Evolutionary conservation across 2,797 vertebrate species (phyloP).

Genomic region (Prunella strophiata): DNA sequence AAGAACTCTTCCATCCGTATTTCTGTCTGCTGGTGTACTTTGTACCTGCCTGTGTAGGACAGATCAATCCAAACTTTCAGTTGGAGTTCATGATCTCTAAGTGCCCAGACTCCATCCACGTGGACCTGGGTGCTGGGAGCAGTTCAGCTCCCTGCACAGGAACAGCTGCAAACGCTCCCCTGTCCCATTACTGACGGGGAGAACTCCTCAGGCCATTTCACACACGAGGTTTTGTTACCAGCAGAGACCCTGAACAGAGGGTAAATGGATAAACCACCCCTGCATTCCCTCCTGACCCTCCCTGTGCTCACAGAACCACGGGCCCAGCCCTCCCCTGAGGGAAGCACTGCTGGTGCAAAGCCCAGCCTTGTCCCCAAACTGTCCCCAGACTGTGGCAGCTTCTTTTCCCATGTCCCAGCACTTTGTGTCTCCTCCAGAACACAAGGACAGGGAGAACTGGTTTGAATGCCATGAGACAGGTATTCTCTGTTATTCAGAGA

Average conservation of each 20-base stretch:
- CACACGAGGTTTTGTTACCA: background rate
- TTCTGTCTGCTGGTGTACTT: background rate
- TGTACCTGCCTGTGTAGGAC: background rate
- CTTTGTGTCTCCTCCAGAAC: background rate
- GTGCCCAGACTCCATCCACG: background rate
- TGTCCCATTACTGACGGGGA: rapidly evolving
- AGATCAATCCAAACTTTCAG: background rate
- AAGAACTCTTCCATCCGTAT: background rate
- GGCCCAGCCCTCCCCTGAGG: background rate
- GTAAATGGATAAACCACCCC: background rate
- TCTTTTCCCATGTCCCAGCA: background rate
- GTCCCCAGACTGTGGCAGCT: background rate
- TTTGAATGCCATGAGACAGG: background rate
- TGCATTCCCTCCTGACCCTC: background rate
- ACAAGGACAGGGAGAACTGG: background rate
- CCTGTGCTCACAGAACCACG: background rate
- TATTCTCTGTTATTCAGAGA: background rate
- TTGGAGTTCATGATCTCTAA: background rate
- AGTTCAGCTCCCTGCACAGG: background rate
- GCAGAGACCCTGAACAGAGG: background rate
- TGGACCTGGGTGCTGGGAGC: background rate
- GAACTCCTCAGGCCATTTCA: background rate
- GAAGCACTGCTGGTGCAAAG: background rate
- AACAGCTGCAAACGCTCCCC: background rate
- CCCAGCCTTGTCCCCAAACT: background rate